phyloP scores from a whole-genome alignment of 2,113 vertebrate genomes.

The Eurystomus gularis region DNA sequence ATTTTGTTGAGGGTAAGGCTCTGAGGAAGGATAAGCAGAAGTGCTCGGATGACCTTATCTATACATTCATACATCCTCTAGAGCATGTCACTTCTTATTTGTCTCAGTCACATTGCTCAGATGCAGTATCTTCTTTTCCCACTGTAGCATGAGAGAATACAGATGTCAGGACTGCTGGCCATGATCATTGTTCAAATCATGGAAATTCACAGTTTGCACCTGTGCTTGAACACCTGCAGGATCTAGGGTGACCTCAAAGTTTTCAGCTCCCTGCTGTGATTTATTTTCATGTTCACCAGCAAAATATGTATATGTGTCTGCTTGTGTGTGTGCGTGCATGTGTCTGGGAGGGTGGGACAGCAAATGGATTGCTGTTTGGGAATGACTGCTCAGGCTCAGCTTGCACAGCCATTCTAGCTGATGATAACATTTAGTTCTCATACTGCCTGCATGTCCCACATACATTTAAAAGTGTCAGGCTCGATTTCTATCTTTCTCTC shows the following conservation, averaged over 20 bases:
- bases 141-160: not conserved
- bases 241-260: not conserved
- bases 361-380: not conserved
- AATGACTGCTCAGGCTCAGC: not conserved
- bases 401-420: not conserved
- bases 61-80: not conserved
- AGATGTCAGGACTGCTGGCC: not conserved
- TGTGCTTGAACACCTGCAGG: not conserved
- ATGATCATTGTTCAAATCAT: not conserved
- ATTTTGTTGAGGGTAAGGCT: not conserved
- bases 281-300: not conserved
- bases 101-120: not conserved
- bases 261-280: not conserved
- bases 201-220: not conserved
- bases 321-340: fast-evolving
- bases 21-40: not conserved
- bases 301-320: not conserved
- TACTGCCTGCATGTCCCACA: not conserved
- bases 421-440: not conserved
- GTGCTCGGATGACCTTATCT: not conserved
- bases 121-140: not conserved
- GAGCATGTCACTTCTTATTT: not conserved
- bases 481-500: not conserved
- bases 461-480: not conserved
- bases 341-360: not conserved